Percentiles rank a stretch among this genome's conserved stretches.
phyloP scores from a whole-genome alignment of 2,113 vertebrate species.

The Oreochromis niloticus region DNA sequence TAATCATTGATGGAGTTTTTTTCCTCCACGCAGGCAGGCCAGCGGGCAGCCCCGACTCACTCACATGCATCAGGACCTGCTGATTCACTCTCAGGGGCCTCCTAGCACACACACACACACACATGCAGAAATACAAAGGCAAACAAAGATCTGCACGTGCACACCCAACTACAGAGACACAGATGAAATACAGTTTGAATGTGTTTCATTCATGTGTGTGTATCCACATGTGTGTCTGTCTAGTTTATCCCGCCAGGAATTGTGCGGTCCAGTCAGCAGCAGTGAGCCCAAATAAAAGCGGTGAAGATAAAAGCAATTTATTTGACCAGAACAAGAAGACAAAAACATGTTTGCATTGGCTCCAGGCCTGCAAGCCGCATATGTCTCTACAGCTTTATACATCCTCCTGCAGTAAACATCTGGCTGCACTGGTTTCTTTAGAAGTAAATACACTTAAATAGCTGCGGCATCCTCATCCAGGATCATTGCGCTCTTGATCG shows the following conservation, averaged over 20 bases:
- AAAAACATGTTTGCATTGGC: conserved; percentile 39
- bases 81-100: conserved; percentile 67
- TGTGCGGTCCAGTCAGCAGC: conserved; percentile 38
- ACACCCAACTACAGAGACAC: background rate
- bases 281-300: conserved; percentile 44
- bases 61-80: conserved; percentile 60
- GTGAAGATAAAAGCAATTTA: conserved; percentile 46
- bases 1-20: conserved; percentile 68
- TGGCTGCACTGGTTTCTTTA: conserved; percentile 26
- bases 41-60: conserved; percentile 53
- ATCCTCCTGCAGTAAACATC: conserved; percentile 32
- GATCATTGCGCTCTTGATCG: background rate
- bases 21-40: conserved; percentile 45
- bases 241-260: conserved; percentile 34
- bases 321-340: conserved; percentile 49
- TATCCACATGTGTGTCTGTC: conserved; percentile 15
- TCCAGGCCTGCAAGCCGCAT: background rate
- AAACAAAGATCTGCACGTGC: background rate
- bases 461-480: background rate
- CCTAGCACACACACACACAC: background rate
- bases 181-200: conserved; percentile 11
- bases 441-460: conserved; percentile 20
- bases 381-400: conserved; percentile 17
- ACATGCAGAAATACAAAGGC: background rate
- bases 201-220: background rate